Base-by-base conservation (phyloP, 2,888 invertebrate genomes). In the Malthinus flaveolus region DNA sequence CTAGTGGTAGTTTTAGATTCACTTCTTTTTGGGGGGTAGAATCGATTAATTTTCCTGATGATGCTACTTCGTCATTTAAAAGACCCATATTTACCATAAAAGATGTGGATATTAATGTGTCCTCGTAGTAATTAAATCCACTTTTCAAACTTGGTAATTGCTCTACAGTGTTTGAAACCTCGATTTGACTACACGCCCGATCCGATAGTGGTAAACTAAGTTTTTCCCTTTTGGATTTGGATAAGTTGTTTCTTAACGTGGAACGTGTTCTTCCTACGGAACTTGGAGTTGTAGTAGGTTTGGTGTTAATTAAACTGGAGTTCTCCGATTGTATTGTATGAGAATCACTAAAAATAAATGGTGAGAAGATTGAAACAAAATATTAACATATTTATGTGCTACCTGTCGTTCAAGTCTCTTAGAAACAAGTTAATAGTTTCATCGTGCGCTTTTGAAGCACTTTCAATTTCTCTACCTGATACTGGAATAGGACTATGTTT, bases 401-500 rank as follows among this genome's bases (percentile, higher is more conserved):
- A 23, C 23, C 23, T 23, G 23, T 44, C 10, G 7, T 10, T 44
- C 31, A n/a, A 32, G 7, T 9, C 31, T 10, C 4, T 11, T 15
- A 31, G 9, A 8, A 23, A 23, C 5, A 23, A 23, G 5, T 5
- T 23, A 3, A 23, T 23, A 23, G 23, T 23, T 23, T 23, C 23
- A 23, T 32, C 7, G 1, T 32, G 6, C 31, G 7, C 9, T 13
- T 23, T 35, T 12, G n/a, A 10, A 33, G 7, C 12, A 13, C 9
- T 35, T 47, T 1, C 12, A 34, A 1, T 12, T 47, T 15, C 8
- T 3, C 32, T 53, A 12, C 3, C 68, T 15, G 9, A 8, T 7
- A 8, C 10, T 13, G 9, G 6, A 15, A n/a, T 67, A 1, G 74
- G 72, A 0, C 75, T 72, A 65, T 66, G 72, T 57, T 71, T 75